Conservation (phyloP, 2,113 vertebrate species). For the Amia ocellicauda region DNA sequence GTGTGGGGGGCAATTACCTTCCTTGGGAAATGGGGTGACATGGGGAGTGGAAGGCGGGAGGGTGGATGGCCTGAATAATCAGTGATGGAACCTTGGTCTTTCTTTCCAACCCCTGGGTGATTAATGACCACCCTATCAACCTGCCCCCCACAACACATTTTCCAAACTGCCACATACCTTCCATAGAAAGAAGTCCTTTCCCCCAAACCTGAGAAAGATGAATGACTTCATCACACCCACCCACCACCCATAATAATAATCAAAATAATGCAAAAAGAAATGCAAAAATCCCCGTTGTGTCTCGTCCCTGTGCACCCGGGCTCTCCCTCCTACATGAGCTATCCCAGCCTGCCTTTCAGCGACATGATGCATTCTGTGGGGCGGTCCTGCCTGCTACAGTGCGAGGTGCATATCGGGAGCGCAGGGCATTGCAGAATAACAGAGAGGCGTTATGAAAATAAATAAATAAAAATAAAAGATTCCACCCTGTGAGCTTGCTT, state of each 20-base stretch:
- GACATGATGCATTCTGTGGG: too few relatives aligned
- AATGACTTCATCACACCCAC: slow-evolving; percentile 41
- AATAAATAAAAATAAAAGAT: too few relatives aligned
- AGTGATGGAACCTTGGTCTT: slow-evolving; percentile 59
- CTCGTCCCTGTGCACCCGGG: too few relatives aligned
- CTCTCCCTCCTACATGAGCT: too few relatives aligned
- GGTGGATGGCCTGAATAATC: slow-evolving; percentile 54
- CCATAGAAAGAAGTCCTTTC: slow-evolving; percentile 33
- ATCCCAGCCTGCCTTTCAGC: too few relatives aligned
- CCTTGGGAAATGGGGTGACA: not conserved
- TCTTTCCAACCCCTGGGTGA: slow-evolving; percentile 63
- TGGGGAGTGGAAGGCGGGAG: not conserved
- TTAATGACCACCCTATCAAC: slow-evolving; percentile 63
- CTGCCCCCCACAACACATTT: slow-evolving; percentile 39
- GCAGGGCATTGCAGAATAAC: too few relatives aligned
- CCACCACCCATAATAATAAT: slow-evolving; percentile 40
- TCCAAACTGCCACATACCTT: slow-evolving; percentile 23
- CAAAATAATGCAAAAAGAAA: slow-evolving; percentile 36
- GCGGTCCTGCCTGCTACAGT: too few relatives aligned
- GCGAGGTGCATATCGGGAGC: too few relatives aligned
- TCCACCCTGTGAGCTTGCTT: too few relatives aligned
- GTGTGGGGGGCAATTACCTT: not conserved
- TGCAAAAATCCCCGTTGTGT: not conserved
- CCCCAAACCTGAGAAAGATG: slow-evolving; percentile 48
- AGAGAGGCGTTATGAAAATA: too few relatives aligned